phyloP scores from a whole-genome alignment of 2,797 vertebrate species.

The Halcyon leucocephala region DNA sequence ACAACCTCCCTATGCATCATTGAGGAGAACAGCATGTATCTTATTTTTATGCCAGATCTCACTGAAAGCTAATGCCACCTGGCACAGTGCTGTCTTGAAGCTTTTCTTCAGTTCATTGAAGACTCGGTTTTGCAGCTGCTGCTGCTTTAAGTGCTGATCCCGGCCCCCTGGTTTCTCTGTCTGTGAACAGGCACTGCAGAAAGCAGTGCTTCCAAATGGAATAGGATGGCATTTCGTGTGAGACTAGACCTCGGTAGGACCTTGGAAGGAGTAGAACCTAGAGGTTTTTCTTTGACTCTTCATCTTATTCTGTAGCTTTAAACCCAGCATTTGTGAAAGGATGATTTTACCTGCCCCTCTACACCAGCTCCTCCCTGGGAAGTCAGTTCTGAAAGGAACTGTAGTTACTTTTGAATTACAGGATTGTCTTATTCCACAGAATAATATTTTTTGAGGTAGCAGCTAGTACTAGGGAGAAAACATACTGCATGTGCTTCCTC shows the following conservation, averaged over 20 bases:
- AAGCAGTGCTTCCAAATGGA: background rate
- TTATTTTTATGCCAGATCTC: conserved; percentile 6
- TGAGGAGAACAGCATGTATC: conserved; percentile 25
- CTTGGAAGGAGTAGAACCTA: background rate
- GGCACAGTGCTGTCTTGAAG: background rate
- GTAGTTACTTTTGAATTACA: background rate
- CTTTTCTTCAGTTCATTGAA: background rate
- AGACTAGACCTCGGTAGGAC: background rate
- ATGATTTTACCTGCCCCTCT: background rate
- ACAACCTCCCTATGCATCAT: background rate
- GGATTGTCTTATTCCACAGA: background rate
- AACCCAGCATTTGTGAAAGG: background rate
- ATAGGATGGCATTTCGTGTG: background rate
- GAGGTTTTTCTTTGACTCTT: background rate
- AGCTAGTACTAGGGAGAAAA: background rate
- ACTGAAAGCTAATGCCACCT: conserved; percentile 12
- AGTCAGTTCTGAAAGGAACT: background rate
- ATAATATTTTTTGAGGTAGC: background rate
- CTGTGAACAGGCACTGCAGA: background rate
- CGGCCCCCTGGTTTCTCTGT: background rate
- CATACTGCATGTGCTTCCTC: background rate
- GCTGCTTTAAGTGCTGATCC: background rate
- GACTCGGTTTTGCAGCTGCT: background rate
- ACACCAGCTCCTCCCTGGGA: too few relatives aligned
- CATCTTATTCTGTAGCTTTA: background rate